phyloP scores from a whole-genome alignment of 2,797 vertebrate genomes.

The Halcyon leucocephala region DNA sequence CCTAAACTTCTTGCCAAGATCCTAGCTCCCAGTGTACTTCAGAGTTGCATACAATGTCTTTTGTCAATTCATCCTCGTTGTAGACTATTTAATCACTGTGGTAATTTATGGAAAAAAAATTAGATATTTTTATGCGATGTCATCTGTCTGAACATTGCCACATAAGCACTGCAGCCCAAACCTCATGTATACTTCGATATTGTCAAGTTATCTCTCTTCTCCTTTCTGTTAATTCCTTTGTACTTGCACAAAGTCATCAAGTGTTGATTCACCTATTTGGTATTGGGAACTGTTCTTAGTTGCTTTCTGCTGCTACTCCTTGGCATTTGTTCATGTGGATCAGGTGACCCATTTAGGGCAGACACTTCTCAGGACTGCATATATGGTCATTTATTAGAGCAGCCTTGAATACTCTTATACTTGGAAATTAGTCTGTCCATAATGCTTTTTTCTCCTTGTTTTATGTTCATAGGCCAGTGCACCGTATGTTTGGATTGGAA shows the following conservation, averaged over 20 bases:
- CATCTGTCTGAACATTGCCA: neutral
- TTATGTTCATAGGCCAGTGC: neutral
- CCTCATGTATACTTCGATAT: neutral
- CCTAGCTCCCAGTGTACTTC: neutral
- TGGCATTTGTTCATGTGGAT: neutral
- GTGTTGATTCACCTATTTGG: neutral
- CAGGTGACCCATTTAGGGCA: neutral
- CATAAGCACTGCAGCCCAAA: neutral
- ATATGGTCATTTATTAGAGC: neutral
- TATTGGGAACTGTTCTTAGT: neutral
- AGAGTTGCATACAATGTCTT: neutral
- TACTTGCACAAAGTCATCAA: neutral
- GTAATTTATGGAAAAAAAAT: neutral
- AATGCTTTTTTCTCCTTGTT: neutral
- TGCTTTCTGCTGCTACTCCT: neutral
- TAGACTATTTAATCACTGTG: neutral
- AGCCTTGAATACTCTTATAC: neutral
- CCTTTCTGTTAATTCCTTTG: neutral
- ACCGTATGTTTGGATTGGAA: neutral
- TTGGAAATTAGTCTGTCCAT: neutral
- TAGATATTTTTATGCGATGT: neutral
- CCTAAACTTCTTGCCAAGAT: constrained; percentile 39
- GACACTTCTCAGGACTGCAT: neutral
- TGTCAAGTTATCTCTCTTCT: neutral
- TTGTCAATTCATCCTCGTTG: neutral